Evolutionary conservation across 2,888 invertebrate species (phyloP), one percentile per base, ranked within the genome.

Genomic region (Noctuana brunneofusca): DNA sequence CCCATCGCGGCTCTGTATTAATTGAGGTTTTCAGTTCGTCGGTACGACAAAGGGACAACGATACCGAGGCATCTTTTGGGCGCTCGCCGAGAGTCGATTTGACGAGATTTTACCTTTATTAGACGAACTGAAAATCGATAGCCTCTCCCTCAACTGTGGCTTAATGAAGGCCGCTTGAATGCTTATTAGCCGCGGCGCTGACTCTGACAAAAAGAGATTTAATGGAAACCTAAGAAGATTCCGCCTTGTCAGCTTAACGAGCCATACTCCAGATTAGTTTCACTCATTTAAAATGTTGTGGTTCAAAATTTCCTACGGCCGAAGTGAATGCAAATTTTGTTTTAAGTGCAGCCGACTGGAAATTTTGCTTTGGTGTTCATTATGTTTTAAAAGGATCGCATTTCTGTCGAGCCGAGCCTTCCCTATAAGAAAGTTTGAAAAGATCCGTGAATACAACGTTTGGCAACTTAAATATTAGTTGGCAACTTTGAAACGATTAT

Each of bases 81-180:
- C 77, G 72, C 76, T 30, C 50, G 43, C 71, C 73, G 71, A 66
- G 62, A 76, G 74, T 80, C 48, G 49, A 63, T 84, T 81, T 75
- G 77, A 78, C 72, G 75, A 69, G 77, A 80, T 80, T 82, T 81
- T 80, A 84, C 83, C 80, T 83, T 86, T 86, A 84, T 81, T 80
- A 82, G 71, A 79, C 69, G 71, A 76, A 73, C 76, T 81, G 80
- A 83, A 86, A 87, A 87, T 87, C 88, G 84, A 89, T 88, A 85
- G 76, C 69, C 62, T 71, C 71, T 71, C 71, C 71, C 73, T 71
- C 71, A 69, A 66, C 77, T 63, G 76, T 69, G 79, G 77, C 81
- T 84, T 86, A 85, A 87, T 87, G 84, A 87, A 83, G 76, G 75
- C 75, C 74, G 83, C 78, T 80, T 78, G 76, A 79, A 82, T 78